Base-by-base conservation (phyloP, 2,113 vertebrate species). In the Trogon melanurus region DNA sequence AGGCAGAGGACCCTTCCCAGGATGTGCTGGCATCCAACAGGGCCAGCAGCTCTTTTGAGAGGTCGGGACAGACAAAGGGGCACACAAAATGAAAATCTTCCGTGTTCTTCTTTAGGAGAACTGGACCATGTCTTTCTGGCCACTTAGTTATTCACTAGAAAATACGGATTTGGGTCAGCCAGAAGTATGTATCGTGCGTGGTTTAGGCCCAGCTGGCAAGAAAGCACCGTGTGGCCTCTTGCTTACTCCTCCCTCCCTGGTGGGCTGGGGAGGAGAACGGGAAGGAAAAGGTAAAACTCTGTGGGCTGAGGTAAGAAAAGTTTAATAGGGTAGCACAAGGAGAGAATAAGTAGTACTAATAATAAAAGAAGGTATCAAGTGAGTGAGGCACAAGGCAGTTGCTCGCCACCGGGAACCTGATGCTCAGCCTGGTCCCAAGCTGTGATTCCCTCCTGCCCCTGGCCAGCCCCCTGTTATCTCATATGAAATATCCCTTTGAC, bases 141-240 rank as follows among this genome's bases (percentile, higher is more conserved):
- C 30, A 29, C 53, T 91, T 94, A 78, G 30, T 92, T 94, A 65
- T 86, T 91, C 76, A 65, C 57, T 79, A 57, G 74, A 71, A 80
- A 80, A 85, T 69, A 91, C 36, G 85, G 66, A 72, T 96, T 82
- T 93, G 82, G 71, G n/a, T 85, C 66, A 79, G 61, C 38, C 50
- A 75, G 32, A 88, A 5, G 54, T 57, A 51, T 50, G 32, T 70
- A n/a, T 27, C 17, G 16, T 70, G n/a, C 13, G 16, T 70, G n/a
- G 66, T 25, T 36, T 70, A 70, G 51, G 36, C n/a, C 47, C 47
- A 70, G 32, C 47, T 34, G 66, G 47, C 16, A 70, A 51, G n/a
- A 36, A 51, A 50, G 12, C 16, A 51, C 47, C 34, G 26, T 6
- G 8, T 13, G 22, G 30, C 45, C 29, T 11, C 45, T 25, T 4